Evolutionary conservation across 2,113 vertebrate species (phyloP).

Genomic region (Chlorodrepanis virens): DNA sequence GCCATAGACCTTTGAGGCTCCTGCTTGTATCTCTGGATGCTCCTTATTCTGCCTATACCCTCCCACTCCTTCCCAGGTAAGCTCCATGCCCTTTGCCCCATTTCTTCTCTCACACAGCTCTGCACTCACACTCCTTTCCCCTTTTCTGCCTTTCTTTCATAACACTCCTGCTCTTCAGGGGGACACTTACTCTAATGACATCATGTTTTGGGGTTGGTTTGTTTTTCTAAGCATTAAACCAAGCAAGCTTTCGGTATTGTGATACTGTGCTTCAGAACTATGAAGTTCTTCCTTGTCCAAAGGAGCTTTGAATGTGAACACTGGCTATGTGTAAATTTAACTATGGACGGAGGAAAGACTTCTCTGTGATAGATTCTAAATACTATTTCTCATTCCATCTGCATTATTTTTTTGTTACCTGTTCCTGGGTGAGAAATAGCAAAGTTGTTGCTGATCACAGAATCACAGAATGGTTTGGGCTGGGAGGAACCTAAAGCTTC

Average conservation of each 20-base stretch:
- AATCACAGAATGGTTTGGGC: background rate
- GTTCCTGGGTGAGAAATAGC: background rate
- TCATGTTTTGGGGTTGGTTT: background rate
- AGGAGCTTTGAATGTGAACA: background rate
- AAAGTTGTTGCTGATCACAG: background rate
- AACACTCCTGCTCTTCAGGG: background rate
- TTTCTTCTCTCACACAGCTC: background rate
- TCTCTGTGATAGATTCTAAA: background rate
- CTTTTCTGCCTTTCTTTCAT: background rate
- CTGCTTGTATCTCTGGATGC: background rate
- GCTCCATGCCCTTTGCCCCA: background rate
- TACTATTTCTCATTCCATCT: background rate
- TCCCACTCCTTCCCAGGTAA: background rate
- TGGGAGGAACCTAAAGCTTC: background rate
- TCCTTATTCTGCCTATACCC: background rate
- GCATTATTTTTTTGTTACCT: background rate
- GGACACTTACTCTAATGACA: background rate
- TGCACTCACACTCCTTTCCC: background rate
- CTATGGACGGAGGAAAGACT: background rate
- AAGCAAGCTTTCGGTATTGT: background rate
- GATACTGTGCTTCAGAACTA: background rate
- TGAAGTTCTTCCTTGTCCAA: background rate
- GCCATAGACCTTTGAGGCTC: background rate
- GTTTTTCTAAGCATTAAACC: background rate
- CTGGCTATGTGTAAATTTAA: background rate